Base-by-base conservation (phyloP, 2,888 invertebrate species). In the Andricus curvator region DNA sequence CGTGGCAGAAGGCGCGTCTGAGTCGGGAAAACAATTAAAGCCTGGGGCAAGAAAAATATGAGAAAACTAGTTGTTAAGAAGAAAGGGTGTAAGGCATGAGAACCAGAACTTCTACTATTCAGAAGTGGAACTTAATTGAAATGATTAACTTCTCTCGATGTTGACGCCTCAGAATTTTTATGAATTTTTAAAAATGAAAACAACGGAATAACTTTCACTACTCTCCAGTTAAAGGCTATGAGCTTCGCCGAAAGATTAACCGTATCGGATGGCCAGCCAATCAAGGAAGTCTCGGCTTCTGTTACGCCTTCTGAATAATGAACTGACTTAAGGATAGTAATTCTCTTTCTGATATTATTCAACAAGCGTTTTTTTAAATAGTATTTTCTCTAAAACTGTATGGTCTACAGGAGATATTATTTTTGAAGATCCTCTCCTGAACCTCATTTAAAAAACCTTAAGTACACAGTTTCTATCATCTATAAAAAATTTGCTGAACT, bases 11-110 rank as follows among this genome's bases (percentile, higher is more conserved):
- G 79, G 77, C 62, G 77, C 77, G 81, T 78, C 81, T 80, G 84
- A 87, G 87, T 85, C 87, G 84, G 84, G 81, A 84, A 86, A 87
- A 86, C 87, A 86, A 86, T 86, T 86, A 86, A 80, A 65, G 77
- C 77, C 20, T 22, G 25, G 48, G 51, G 77, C 70, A 44, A 15
- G 44, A 70, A 70, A 70, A 70, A 70, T 48, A 11, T 51, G n/a
- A 15, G 25, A 22, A 51, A 70, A 44, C 70, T 70, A 20, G 70
- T 29, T 70, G 48, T 70, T 70, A 25, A 70, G 5, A 64, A 17
- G 64, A 8, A 6, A 17, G 11, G 22, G 64, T 29, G 64, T 15
- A 17, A 64, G 17, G 15, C 64, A 60, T 60, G 60, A 60, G 22
- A 25, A 64, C 8, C 8, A 64, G 25, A 64, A 15, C 29, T 17